phyloP scores from a whole-genome alignment of 2,888 invertebrate species.

The Caradrina kadenii region DNA sequence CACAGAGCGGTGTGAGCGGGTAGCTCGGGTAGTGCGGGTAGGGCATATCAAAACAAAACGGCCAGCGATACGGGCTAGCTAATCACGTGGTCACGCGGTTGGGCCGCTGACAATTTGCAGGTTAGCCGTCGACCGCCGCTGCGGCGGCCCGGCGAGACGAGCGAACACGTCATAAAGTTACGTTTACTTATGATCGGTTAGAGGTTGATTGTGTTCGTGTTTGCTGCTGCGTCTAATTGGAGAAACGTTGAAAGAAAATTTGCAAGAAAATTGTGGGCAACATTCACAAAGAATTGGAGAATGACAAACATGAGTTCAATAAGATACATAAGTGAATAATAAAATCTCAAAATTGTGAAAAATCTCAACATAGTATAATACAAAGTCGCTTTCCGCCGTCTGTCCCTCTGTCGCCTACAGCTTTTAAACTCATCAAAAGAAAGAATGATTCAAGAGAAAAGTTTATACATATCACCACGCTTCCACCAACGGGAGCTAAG shows the following conservation, averaged over 20 bases:
- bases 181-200: slow-evolving; percentile 59
- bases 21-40: slow-evolving; percentile 57
- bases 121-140: slow-evolving; percentile 76
- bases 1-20: slow-evolving; percentile 60
- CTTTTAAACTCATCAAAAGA: too few relatives aligned
- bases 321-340: too few relatives aligned
- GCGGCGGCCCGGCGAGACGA: slow-evolving; percentile 52
- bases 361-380: too few relatives aligned
- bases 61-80: slow-evolving; percentile 73
- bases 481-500: too few relatives aligned
- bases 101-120: slow-evolving; percentile 78
- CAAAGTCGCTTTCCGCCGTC: too few relatives aligned
- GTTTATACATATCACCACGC: too few relatives aligned
- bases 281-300: too few relatives aligned
- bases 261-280: background rate
- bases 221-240: background rate
- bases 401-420: too few relatives aligned
- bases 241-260: too few relatives aligned
- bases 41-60: slow-evolving; percentile 80
- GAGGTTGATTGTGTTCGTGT: background rate
- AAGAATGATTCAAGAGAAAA: too few relatives aligned
- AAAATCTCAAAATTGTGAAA: too few relatives aligned
- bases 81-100: slow-evolving; percentile 80
- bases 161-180: slow-evolving; percentile 60
- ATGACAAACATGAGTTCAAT: too few relatives aligned